Percentiles rank a stretch among this genome's conserved stretches.
phyloP scores from a whole-genome alignment of 2,888 invertebrate genomes.

The Phyllotreta striolata region DNA sequence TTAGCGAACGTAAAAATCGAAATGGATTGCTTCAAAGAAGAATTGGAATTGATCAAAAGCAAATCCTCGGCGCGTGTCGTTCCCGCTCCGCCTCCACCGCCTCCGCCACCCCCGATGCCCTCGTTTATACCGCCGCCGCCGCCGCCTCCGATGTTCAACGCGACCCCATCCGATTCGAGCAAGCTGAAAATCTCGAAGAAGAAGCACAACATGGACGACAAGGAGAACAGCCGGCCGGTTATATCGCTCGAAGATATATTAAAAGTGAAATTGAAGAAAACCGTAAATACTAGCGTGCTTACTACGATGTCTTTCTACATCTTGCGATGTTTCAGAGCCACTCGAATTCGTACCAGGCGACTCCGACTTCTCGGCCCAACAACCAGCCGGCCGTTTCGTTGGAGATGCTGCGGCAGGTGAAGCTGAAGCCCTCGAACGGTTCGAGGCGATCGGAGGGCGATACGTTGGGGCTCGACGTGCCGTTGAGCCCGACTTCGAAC shows the following conservation, averaged over 20 bases:
- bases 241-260: slow-evolving; percentile 59
- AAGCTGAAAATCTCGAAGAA: slow-evolving; percentile 42
- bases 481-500: slow-evolving; percentile 54
- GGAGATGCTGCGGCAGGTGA: slow-evolving; percentile 55
- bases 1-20: slow-evolving; percentile 41
- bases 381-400: slow-evolving; percentile 51
- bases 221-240: slow-evolving; percentile 50
- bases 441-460: slow-evolving; percentile 36
- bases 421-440: slow-evolving; percentile 49
- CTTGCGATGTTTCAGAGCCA: slow-evolving; percentile 5
- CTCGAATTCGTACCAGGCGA: slow-evolving; percentile 29
- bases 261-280: slow-evolving; percentile 57
- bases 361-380: slow-evolving; percentile 36
- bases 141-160: slow-evolving; percentile 50
- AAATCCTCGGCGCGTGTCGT: slow-evolving; percentile 3
- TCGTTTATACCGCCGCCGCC: slow-evolving; percentile 46
- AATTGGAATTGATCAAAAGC: slow-evolving; percentile 34
- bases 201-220: slow-evolving; percentile 29
- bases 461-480: slow-evolving; percentile 34
- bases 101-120: slow-evolving; percentile 45
- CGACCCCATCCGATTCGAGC: slow-evolving; percentile 40
- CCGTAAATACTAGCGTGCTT: slow-evolving; percentile 48
- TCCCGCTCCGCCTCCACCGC: slow-evolving; percentile 53
- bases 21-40: slow-evolving; percentile 41
- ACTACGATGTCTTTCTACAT: slow-evolving; percentile 5